Conservation (phyloP, 2,797 vertebrate species). For the Emys orbicularis region DNA sequence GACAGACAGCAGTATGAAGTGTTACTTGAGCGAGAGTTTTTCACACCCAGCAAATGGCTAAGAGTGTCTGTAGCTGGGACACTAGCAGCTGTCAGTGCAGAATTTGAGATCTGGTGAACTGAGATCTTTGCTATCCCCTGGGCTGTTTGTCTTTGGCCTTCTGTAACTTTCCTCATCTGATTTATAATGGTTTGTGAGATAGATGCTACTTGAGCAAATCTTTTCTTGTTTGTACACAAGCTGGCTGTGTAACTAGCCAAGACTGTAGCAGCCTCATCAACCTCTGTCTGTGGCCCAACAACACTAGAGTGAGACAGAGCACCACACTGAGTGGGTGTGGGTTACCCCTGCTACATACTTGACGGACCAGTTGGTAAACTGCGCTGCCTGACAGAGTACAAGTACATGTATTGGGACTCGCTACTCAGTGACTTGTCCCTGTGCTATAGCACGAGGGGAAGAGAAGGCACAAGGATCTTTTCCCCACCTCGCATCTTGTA, state of each 20-base stretch:
- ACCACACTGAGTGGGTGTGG: not conserved
- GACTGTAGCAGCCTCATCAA: not conserved
- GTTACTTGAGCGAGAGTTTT: not conserved
- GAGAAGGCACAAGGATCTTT: not conserved
- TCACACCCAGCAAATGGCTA: not conserved
- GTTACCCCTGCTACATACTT: not conserved
- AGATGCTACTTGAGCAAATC: not conserved
- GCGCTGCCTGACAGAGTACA: not conserved
- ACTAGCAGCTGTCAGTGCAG: not conserved
- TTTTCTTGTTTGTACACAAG: not conserved
- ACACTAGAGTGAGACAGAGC: fast-evolving
- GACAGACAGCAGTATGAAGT: not conserved
- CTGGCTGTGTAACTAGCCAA: not conserved
- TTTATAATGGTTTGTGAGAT: not conserved
- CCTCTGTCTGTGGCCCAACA: not conserved
- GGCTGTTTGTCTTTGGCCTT: not conserved
- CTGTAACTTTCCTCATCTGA: fast-evolving
- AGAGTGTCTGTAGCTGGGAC: not conserved
- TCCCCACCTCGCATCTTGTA: not conserved
- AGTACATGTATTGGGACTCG: not conserved
- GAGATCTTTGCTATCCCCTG: not conserved
- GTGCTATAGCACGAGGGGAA: not conserved
- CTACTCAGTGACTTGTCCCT: not conserved
- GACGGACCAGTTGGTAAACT: not conserved
- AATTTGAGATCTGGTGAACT: not conserved